Evolutionary conservation across 2,888 invertebrate genomes (phyloP).

Genomic region (Drosophila mercatorum): DNA sequence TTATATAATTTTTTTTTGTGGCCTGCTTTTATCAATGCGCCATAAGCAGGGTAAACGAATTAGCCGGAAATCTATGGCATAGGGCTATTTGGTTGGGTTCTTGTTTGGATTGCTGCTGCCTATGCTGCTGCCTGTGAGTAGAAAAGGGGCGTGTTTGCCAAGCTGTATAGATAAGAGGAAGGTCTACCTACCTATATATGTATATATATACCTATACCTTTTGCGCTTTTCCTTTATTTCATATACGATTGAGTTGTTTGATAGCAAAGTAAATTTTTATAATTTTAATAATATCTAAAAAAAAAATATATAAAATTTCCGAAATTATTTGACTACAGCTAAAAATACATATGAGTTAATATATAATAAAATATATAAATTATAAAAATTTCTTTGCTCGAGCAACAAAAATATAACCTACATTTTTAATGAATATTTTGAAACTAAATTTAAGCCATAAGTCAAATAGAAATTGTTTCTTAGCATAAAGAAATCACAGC

Average conservation of each 20-base stretch:
- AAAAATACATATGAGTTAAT: too few species aligned
- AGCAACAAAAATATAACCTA: too few species aligned
- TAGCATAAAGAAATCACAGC: too few species aligned
- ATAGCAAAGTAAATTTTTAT: not conserved
- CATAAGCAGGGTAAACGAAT: conserved; percentile 67
- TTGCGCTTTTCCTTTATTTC: not conserved
- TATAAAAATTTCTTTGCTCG: too few species aligned
- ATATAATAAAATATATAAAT: too few species aligned
- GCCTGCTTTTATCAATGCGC: conserved; percentile 56
- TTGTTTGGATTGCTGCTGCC: conserved; percentile 11
- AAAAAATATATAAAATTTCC: too few species aligned
- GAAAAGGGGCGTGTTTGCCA: not conserved
- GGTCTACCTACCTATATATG: not conserved
- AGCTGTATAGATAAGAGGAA: conserved; percentile 26
- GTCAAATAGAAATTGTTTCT: too few species aligned
- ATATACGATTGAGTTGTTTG: not conserved
- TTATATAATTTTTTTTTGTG: not conserved
- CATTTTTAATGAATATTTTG: too few species aligned
- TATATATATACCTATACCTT: not conserved
- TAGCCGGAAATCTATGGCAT: conserved; percentile 44
- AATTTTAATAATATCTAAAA: not conserved
- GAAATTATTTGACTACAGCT: too few species aligned
- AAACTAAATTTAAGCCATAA: too few species aligned
- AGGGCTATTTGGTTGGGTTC: conserved; percentile 15
- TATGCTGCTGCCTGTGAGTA: not conserved